phyloP scores from a whole-genome alignment of 1,140 invertebrate species.

The Macrobrachium nipponense region DNA sequence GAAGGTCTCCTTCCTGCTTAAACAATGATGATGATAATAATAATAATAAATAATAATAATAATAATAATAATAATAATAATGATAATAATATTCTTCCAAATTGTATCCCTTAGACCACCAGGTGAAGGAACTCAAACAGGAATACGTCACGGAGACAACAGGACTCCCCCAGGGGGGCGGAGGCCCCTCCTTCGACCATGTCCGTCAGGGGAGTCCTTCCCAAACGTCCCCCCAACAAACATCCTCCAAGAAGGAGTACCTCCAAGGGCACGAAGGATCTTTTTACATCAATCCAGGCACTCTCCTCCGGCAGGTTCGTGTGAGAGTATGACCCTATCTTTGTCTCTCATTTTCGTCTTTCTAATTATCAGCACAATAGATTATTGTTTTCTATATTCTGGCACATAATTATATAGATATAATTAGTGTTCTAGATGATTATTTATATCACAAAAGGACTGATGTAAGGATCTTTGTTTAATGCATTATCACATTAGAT shows the following conservation, averaged over 20 bases:
- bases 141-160: neutral
- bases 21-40: too few relatives aligned
- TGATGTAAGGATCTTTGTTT: too few relatives aligned
- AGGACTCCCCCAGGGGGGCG: neutral
- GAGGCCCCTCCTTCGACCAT: neutral
- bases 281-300: slow-evolving; percentile 48
- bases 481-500: too few relatives aligned
- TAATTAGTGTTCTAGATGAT: too few relatives aligned
- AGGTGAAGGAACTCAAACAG: slow-evolving; percentile 32
- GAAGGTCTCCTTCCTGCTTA: too few relatives aligned
- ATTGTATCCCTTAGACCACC: slow-evolving; percentile 20
- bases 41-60: too few relatives aligned
- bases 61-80: neutral
- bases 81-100: neutral
- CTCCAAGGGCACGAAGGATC: slow-evolving; percentile 25
- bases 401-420: too few relatives aligned
- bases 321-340: neutral
- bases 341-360: neutral
- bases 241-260: neutral
- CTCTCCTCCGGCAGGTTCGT: slow-evolving; percentile 25
- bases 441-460: too few relatives aligned
- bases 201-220: neutral
- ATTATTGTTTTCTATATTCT: neutral
- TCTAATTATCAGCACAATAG: neutral
- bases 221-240: neutral